A percentile compares a stretch with the other conserved stretches of the same genome.
These are phyloP conservation scores for Spizella passerina DNA, from an alignment of 2,797 vertebrate genomes.

Conservation along the genomic window DNA sequence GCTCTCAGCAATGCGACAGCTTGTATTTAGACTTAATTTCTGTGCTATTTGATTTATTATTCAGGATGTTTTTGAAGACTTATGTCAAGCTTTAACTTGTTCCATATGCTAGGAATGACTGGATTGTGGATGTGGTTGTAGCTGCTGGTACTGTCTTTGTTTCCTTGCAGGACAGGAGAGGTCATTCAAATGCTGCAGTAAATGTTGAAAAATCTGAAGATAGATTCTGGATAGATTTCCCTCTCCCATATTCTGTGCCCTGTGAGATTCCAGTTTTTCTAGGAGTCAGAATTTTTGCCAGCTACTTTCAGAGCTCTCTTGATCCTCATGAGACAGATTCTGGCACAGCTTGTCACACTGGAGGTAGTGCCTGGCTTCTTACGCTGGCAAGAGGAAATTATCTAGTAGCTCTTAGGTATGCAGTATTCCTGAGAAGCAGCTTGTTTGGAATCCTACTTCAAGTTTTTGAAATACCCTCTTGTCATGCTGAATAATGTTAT, in stretches of 20 bases:
- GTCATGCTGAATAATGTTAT: not conserved
- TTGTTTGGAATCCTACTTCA: not conserved
- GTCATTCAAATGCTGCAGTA: not conserved
- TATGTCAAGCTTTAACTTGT: not conserved
- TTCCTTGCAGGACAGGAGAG: not conserved
- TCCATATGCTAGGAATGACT: not conserved
- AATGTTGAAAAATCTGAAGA: not conserved
- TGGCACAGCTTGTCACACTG: fast-evolving
- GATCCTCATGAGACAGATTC: not conserved
- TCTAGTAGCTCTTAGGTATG: not conserved
- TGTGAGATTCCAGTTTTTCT: not conserved
- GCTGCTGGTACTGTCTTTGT: not conserved
- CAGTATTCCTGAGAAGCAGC: not conserved
- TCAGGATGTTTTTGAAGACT: not conserved
- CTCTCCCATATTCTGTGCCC: not conserved
- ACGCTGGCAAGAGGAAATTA: not conserved
- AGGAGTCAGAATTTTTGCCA: not conserved
- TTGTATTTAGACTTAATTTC: not conserved
- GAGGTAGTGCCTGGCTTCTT: not conserved
- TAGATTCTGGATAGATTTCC: not conserved
- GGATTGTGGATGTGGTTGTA: not conserved
- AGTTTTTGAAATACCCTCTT: not conserved
- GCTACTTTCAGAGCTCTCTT: not conserved
- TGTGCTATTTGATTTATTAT: not conserved
- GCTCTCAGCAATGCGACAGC: not conserved